Base-by-base conservation (phyloP, 1,140 invertebrate genomes). In the Hypothenemus hampei region DNA sequence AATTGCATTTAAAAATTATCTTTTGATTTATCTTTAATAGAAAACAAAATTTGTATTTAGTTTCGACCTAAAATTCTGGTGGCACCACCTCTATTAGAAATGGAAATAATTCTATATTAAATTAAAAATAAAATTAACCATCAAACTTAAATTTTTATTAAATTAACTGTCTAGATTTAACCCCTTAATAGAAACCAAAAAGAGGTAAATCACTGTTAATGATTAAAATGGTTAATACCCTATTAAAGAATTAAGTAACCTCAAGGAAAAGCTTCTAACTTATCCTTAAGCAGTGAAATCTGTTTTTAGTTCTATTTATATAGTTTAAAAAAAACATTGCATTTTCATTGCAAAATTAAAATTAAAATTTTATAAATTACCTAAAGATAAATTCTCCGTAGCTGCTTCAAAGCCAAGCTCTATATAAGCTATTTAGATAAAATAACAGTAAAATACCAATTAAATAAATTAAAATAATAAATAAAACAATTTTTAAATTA, bases 361-460 rank as follows among this genome's bases (percentile, higher is more conserved):
- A 73, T 68, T 74, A 73, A 72, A 72, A 75, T 69, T 64, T 62
- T 57, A 57, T 43, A 60, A 72, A 29, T 29, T 7, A 4, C 13
- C 39, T 20, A 41, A 16, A 37, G 26, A 7, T 7, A 37, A 37
- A 10, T 15, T 15, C 20, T 16, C 71, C 72, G 64, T 73, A 77
- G 78, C 73, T 78, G 76, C 75, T 79, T 79, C 77, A 80, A 72
- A 76, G 73, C 77, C 68, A 75, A 64, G 66, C 76, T 78, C 75
- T 79, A 16, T 41, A 68, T 79, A 79, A 79, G 78, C 77, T 78
- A 80, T 73, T 72, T 75, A 72, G 76, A 68, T 73, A 68, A 61
- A 63, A 61, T 67, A 40, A 39, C 65, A 68, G 68, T 69, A 64
- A 41, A 4, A 6, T 5, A 36, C 13, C 33, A 11, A 15, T 36